phyloP scores from a whole-genome alignment of 2,113 vertebrate species.

The Pandion haliaetus region DNA sequence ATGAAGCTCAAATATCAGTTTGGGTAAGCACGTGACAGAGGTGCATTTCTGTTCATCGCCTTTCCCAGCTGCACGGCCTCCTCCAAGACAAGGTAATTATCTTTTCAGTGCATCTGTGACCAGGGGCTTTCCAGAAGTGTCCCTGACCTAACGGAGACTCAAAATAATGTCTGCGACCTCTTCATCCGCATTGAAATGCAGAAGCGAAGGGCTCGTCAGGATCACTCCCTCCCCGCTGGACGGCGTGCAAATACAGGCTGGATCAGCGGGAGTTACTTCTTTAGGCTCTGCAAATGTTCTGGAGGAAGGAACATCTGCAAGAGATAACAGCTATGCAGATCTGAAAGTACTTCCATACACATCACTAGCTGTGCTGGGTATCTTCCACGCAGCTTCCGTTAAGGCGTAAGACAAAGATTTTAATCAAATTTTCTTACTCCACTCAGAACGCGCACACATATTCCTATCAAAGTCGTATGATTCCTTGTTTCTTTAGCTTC shows the following conservation, averaged over 20 bases:
- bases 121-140: background rate
- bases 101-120: background rate
- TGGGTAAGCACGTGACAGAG: fast-evolving
- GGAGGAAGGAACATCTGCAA: background rate
- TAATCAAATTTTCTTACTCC: background rate
- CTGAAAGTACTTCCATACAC: background rate
- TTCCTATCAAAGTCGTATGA: fast-evolving
- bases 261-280: background rate
- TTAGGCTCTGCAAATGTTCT: background rate
- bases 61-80: background rate
- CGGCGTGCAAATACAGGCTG: background rate
- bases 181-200: background rate
- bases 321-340: background rate
- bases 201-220: background rate
- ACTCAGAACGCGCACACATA: background rate
- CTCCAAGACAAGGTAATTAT: background rate
- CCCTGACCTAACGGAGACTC: background rate
- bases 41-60: background rate
- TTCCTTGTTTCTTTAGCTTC: background rate
- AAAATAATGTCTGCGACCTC: background rate
- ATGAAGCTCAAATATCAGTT: background rate
- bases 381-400: background rate
- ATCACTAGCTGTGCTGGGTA: background rate
- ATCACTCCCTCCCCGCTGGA: background rate
- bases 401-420: fast-evolving